Evolutionary conservation across 2,888 invertebrate genomes (phyloP).

Genomic region (Andricus curvator): DNA sequence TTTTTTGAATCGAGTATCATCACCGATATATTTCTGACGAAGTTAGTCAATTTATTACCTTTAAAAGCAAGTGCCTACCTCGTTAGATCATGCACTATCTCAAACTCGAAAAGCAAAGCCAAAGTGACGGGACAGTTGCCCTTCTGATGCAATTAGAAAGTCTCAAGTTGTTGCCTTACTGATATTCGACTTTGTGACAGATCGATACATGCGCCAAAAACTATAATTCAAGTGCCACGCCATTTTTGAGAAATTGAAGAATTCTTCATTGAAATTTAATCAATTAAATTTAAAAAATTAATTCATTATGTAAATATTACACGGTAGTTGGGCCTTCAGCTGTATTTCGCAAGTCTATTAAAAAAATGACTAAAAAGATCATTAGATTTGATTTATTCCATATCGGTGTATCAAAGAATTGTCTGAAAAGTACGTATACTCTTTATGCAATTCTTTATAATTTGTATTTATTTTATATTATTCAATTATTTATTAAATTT

Average conservation of each 20-base stretch:
- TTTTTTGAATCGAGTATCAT: slow-evolving; percentile 1
- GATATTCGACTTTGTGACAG: slow-evolving; percentile 26
- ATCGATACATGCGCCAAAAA: slow-evolving; percentile 5
- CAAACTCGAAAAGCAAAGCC: slow-evolving; percentile 30
- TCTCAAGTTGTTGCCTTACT: slow-evolving; percentile 43
- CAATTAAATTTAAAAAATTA: neutral
- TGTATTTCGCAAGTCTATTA: neutral
- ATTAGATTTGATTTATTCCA: too few species aligned
- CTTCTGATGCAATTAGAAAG: slow-evolving; percentile 58
- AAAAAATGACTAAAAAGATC: too few species aligned
- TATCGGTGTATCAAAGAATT: too few species aligned
- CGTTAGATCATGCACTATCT: slow-evolving; percentile 31
- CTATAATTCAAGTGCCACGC: neutral
- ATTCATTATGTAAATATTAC: neutral
- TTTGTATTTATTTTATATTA: too few species aligned
- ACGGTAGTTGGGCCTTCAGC: neutral
- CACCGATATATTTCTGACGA: neutral
- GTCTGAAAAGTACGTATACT: too few species aligned
- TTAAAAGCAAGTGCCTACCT: slow-evolving; percentile 44
- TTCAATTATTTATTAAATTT: too few species aligned
- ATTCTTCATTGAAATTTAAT: neutral
- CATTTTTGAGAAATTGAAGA: neutral
- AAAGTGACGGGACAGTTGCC: slow-evolving; percentile 29
- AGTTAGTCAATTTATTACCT: slow-evolving; percentile 8
- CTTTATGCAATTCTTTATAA: too few species aligned